Base-by-base conservation (phyloP, 1,140 invertebrate genomes). In the Meteorus sp. region DNA sequence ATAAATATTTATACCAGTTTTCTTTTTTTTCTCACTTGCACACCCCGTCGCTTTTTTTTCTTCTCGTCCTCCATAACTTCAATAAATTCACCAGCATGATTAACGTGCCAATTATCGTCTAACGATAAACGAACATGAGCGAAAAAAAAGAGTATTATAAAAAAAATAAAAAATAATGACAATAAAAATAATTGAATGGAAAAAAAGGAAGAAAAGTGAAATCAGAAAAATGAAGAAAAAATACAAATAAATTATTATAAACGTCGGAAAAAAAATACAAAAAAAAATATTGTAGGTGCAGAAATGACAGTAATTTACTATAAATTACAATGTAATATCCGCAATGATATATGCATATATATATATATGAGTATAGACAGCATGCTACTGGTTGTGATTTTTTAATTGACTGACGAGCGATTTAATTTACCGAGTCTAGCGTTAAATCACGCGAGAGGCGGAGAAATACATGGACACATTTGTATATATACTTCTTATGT, bases 261-360 rank as follows among this genome's bases (percentile, higher is more conserved):
- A n/a, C n/a, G n/a, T n/a, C n/a, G n/a, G n/a, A n/a, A n/a, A n/a
- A n/a, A n/a, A n/a, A n/a, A n/a, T n/a, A n/a, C n/a, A n/a, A n/a
- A n/a, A n/a, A n/a, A n/a, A n/a, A n/a, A n/a, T n/a, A n/a, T n/a
- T n/a, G n/a, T n/a, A n/a, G n/a, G 44, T 48, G 22, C 44, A 56
- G 44, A 39, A 23, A 25, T 31, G 55, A 48, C 17, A 45, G 44
- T 56, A 56, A 56, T 56, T 56, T 44, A 15, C 29, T 44, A 56
- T 56, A 56, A 56, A 56, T 56, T 56, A 47, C 44, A 48, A 56
- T 56, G 44, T 48, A 48, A 56, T 56, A 56, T 48, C 31, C 17
- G 45, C 45, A 48, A 48, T 25, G 55, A 47, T 29, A 20, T 17
- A 56, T 44, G 23, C 22, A 41, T 37, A 5, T 25, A 31, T 13